These are phyloP conservation scores for Oophaga sylvatica DNA, from an alignment of 2,797 vertebrate species.

Conservation along the genomic window DNA sequence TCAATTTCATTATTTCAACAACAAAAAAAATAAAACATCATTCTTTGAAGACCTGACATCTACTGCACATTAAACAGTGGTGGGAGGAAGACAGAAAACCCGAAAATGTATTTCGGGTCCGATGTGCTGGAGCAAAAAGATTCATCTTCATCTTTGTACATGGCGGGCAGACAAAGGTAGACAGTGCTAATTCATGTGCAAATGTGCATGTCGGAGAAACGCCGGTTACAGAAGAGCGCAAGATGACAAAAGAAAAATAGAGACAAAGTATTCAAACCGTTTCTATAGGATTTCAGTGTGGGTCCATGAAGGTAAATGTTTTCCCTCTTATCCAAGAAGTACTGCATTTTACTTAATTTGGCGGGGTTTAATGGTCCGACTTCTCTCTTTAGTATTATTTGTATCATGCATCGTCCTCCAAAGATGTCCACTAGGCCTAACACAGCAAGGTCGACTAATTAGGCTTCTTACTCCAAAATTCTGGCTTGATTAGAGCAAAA, in stretches of 20 bases:
- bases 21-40: background rate
- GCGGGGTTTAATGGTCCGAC: too few relatives aligned
- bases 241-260: background rate
- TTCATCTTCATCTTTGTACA: background rate
- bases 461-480: too few relatives aligned
- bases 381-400: too few relatives aligned
- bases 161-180: conserved; percentile 9
- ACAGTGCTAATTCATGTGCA: background rate
- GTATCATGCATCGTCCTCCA: too few relatives aligned
- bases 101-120: background rate
- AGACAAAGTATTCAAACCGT: background rate
- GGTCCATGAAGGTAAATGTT: background rate
- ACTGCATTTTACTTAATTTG: too few relatives aligned
- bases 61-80: background rate
- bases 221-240: too few relatives aligned
- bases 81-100: background rate
- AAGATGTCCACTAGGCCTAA: too few relatives aligned
- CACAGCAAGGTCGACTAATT: too few relatives aligned
- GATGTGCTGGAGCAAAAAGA: background rate
- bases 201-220: background rate
- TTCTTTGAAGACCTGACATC: conserved; percentile 6
- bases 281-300: background rate
- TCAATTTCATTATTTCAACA: conserved; percentile 10
- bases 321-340: background rate
- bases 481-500: too few relatives aligned